Evolutionary conservation across 2,797 vertebrate species (phyloP).

Genomic region (Channallabes apus): DNA sequence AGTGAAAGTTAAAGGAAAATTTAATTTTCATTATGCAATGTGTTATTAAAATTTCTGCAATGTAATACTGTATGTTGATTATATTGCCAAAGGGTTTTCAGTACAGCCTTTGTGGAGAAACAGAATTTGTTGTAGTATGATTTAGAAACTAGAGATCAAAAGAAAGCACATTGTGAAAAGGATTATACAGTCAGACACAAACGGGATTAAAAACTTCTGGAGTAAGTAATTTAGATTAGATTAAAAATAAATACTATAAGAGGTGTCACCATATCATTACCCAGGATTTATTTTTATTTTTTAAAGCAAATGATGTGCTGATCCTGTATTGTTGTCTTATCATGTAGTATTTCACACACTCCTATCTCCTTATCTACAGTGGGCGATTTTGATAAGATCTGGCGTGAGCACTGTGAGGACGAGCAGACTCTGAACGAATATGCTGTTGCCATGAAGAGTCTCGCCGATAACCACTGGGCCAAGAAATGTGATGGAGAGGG

Average conservation of each 20-base stretch:
- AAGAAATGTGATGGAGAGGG: slow-evolving; percentile 93
- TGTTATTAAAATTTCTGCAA: background rate
- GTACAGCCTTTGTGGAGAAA: background rate
- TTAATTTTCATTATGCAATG: background rate
- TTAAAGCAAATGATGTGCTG: background rate
- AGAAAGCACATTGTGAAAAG: background rate
- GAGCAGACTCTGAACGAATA: slow-evolving; percentile 96
- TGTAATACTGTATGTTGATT: background rate
- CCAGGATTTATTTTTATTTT: background rate
- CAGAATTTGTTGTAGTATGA: background rate
- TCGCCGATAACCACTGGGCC: slow-evolving; percentile 97
- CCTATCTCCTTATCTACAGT: slow-evolving; percentile 69
- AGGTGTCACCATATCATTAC: background rate
- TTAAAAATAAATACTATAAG: background rate
- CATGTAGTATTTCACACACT: background rate
- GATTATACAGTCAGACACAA: background rate
- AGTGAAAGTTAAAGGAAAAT: background rate
- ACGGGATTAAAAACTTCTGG: background rate
- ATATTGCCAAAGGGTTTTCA: background rate
- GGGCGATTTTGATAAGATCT: slow-evolving; percentile 98
- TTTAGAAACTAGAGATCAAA: background rate
- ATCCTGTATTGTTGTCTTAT: background rate
- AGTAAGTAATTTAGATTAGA: background rate
- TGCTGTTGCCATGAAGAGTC: slow-evolving; percentile 96
- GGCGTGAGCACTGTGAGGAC: slow-evolving; percentile 97